Evolutionary conservation across 2,888 invertebrate species (phyloP).

Genomic region (Strigamia maritima): DNA sequence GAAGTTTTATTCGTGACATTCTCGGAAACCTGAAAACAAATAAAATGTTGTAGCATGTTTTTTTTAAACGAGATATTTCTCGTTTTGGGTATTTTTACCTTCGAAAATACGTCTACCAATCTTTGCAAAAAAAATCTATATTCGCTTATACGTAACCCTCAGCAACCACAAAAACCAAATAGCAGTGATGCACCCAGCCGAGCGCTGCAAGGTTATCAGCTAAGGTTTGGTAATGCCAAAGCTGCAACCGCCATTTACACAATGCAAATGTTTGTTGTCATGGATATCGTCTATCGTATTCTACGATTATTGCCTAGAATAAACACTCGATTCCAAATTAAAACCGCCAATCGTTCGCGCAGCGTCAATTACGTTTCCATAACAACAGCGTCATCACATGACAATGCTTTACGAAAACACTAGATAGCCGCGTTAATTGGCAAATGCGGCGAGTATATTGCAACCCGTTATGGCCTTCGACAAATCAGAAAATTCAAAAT

Average conservation of each 20-base stretch:
- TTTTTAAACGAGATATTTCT: neutral
- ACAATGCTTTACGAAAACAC: neutral
- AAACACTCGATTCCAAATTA: neutral
- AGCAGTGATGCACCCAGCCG: neutral
- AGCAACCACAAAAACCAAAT: neutral
- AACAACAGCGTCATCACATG: slow-evolving; percentile 1
- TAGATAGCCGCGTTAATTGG: neutral
- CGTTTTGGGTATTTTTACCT: neutral
- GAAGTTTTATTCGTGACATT: neutral
- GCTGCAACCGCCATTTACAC: neutral
- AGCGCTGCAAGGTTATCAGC: neutral
- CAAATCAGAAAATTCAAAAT: slow-evolving; percentile 17
- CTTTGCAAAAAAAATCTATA: neutral
- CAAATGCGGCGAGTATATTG: neutral
- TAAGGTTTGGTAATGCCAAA: neutral
- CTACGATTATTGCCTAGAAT: neutral
- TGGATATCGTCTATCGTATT: neutral
- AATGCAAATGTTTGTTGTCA: neutral
- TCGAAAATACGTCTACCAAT: neutral
- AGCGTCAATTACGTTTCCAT: neutral
- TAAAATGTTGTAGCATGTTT: neutral
- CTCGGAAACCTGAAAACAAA: neutral
- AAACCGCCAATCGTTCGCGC: neutral
- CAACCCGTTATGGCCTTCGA: slow-evolving; percentile 18
- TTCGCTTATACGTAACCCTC: neutral